Percentiles rank a stretch among this genome's conserved stretches.
Conservation (phyloP, 1,140 invertebrate species). For the Drosophila tristis region DNA sequence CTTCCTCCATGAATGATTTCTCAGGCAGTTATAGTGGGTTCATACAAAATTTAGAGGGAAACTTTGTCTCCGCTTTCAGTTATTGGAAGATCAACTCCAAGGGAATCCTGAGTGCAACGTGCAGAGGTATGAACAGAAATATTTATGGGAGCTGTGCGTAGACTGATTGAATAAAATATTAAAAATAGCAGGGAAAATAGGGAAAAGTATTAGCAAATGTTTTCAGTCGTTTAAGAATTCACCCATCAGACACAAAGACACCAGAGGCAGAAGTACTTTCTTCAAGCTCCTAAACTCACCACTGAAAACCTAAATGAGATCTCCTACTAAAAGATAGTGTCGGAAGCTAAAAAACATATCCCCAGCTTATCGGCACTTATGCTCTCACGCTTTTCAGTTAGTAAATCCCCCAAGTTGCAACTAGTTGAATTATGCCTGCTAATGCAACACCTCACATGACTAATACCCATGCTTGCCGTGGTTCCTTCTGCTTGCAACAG, state of each 20-base stretch:
- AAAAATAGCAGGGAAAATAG: too few relatives aligned
- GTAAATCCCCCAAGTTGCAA: constrained; percentile 26
- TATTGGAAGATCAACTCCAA: constrained; percentile 20
- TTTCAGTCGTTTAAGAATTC: too few relatives aligned
- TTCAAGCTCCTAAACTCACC: too few relatives aligned
- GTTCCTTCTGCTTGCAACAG: constrained; percentile 85
- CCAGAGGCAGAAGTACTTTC: too few relatives aligned
- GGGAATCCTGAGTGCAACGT: constrained; percentile 5
- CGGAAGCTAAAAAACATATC: constrained; percentile 10
- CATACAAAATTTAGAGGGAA: constrained; percentile 48
- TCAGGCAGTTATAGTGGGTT: constrained; percentile 38
- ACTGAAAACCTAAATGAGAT: constrained; percentile 20
- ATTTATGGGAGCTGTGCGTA: too few relatives aligned
- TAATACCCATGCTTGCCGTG: constrained; percentile 29
- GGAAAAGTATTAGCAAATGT: too few relatives aligned
- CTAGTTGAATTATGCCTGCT: constrained; percentile 63
- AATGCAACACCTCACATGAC: constrained; percentile 63
- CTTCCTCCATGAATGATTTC: constrained; percentile 40
- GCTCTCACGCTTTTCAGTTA: constrained; percentile 25
- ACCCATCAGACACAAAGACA: too few relatives aligned
- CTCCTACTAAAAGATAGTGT: background rate
- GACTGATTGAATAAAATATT: too few relatives aligned
- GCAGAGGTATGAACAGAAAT: too few relatives aligned
- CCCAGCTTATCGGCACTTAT: constrained; percentile 66
- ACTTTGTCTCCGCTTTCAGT: constrained; percentile 8